phyloP scores from a whole-genome alignment of 2,888 invertebrate genomes.

The Archips crataeganus region DNA sequence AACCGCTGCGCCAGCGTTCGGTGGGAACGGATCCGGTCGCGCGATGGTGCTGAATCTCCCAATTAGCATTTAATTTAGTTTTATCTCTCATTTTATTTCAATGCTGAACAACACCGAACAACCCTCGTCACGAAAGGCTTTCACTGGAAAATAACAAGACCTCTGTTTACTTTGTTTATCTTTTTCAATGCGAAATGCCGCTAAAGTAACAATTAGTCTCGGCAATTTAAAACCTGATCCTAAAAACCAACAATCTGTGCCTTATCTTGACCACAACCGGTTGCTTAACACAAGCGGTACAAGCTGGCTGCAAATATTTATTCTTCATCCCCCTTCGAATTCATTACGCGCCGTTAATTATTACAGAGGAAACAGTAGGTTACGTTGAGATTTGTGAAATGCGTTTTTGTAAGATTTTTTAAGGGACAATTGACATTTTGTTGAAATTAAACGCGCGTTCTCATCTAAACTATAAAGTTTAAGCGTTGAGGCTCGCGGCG shows the following conservation, averaged over 20 bases:
- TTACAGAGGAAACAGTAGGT: background rate
- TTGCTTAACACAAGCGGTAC: constrained; percentile 27
- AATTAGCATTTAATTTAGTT: constrained; percentile 81
- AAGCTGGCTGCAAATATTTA: constrained; percentile 39
- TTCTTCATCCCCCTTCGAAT: constrained; percentile 16
- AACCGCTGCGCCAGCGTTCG: constrained; percentile 59
- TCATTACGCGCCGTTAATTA: constrained; percentile 13
- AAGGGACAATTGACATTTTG: constrained; percentile 46
- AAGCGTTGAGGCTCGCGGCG: constrained; percentile 56
- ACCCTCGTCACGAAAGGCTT: constrained; percentile 77
- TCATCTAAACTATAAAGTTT: constrained; percentile 49
- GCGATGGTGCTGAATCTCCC: constrained; percentile 67
- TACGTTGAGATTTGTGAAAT: background rate
- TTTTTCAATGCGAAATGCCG: constrained; percentile 64
- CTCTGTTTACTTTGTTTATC: constrained; percentile 76
- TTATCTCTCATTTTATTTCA: constrained; percentile 78
- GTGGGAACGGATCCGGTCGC: constrained; percentile 58
- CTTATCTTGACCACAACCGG: constrained; percentile 57
- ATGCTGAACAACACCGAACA: constrained; percentile 71
- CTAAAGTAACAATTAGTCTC: constrained; percentile 68
- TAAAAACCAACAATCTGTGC: constrained; percentile 65
- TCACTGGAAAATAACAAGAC: constrained; percentile 70
- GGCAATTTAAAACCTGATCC: constrained; percentile 70
- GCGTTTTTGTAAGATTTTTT: constrained; percentile 2
- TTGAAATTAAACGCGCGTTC: constrained; percentile 53